phyloP scores from a whole-genome alignment of 2,113 vertebrate species.

The Synodontis membranacea region DNA sequence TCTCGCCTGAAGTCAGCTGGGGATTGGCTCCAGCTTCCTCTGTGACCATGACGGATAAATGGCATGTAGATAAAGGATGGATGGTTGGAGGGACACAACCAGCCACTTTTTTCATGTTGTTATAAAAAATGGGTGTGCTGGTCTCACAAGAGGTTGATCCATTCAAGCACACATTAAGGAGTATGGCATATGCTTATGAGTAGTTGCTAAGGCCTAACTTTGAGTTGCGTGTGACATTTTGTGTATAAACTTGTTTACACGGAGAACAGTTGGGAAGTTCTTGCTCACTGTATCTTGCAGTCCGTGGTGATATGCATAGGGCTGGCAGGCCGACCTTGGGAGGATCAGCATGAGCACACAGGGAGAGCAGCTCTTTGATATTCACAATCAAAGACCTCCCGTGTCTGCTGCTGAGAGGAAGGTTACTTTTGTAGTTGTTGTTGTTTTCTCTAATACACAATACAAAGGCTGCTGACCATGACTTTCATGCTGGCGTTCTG shows the following conservation, averaged over 20 bases:
- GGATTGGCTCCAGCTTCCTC: too few species aligned
- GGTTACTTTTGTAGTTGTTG: conserved; percentile 80
- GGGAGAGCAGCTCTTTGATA: conserved; percentile 57
- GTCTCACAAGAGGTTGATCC: too few species aligned
- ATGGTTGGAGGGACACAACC: too few species aligned
- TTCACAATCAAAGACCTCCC: conserved; percentile 59
- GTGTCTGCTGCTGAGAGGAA: conserved; percentile 63
- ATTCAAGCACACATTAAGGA: neutral
- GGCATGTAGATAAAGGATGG: too few species aligned
- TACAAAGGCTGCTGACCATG: conserved; percentile 81
- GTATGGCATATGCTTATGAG: neutral
- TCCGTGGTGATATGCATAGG: conserved; percentile 27
- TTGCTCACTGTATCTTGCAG: neutral
- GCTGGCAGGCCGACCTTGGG: conserved; percentile 50
- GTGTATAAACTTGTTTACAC: conserved; percentile 5
- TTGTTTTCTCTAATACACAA: conserved; percentile 71
- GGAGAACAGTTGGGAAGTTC: conserved; percentile 11
- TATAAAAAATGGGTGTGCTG: neutral
- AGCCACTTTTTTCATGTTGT: neutral
- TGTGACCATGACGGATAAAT: too few species aligned
- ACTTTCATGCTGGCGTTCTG: conserved; percentile 72
- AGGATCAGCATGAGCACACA: conserved; percentile 48
- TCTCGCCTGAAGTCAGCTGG: too few species aligned
- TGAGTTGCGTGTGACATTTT: neutral
- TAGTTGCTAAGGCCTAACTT: neutral